phyloP scores from a whole-genome alignment of 1,140 invertebrate species.

The Drosophila sproati region DNA sequence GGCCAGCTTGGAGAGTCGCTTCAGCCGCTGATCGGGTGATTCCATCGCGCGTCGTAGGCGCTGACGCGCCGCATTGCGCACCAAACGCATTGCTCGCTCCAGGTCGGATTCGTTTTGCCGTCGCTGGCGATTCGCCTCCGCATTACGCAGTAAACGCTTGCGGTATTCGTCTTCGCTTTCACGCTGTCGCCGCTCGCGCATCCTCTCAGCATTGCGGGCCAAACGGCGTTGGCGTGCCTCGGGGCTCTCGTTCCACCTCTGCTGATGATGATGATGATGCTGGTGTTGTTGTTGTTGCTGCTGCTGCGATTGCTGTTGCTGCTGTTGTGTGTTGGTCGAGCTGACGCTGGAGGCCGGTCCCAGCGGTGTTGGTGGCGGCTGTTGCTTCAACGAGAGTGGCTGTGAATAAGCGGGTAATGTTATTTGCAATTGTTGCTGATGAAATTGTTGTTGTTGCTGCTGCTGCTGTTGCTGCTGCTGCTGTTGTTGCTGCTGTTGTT shows the following conservation, averaged over 20 bases:
- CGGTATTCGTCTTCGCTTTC: conserved; percentile 83
- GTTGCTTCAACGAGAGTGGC: conserved; percentile 66
- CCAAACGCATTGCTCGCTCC: conserved; percentile 80
- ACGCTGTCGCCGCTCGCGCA: conserved; percentile 81
- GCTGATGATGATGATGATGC: conserved; percentile 62
- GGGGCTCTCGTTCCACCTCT: conserved; percentile 84
- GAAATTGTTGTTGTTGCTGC: conserved; percentile 66
- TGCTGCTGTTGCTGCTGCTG: conserved; percentile 59
- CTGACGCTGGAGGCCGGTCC: conserved; percentile 63
- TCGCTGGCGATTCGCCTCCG: conserved; percentile 80
- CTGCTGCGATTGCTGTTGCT: conserved; percentile 19
- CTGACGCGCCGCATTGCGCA: conserved; percentile 81
- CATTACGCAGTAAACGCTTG: conserved; percentile 76
- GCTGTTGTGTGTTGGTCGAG: conserved; percentile 47
- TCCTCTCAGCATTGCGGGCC: conserved; percentile 84
- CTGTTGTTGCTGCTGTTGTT: conserved; percentile 61
- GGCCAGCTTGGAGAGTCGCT: conserved; percentile 85
- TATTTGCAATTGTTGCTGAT: conserved; percentile 67
- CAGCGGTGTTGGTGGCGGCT: conserved; percentile 64
- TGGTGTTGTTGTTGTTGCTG: conserved; percentile 18
- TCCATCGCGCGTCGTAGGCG: conserved; percentile 84
- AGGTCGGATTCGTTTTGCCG: conserved; percentile 82
- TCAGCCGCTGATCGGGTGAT: conserved; percentile 85
- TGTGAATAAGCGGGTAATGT: conserved; percentile 62
- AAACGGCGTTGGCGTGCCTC: conserved; percentile 80